Percentiles rank a stretch among this genome's conserved stretches.
Evolutionary conservation across 2,797 vertebrate genomes (phyloP).

Genomic region (Bryconaethiops microstoma): DNA sequence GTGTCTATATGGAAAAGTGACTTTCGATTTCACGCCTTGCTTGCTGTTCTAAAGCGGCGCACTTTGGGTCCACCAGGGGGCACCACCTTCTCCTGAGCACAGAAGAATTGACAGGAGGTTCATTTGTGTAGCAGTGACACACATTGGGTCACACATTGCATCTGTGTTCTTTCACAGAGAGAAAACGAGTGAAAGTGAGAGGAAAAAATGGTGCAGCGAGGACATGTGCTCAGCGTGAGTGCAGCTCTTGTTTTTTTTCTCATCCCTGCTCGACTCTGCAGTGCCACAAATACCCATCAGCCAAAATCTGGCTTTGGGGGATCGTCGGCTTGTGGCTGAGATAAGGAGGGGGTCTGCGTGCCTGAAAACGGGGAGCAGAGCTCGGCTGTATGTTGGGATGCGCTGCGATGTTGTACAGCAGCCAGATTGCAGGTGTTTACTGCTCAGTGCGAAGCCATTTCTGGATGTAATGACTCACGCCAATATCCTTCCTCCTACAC

Average conservation of each 20-base stretch:
- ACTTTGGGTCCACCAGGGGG: neutral
- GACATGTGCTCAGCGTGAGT: conserved; percentile 30
- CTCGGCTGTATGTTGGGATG: conserved; percentile 14
- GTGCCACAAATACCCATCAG: conserved; percentile 49
- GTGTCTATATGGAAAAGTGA: no score
- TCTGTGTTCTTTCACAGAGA: conserved; percentile 45
- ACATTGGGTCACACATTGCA: conserved; percentile 19
- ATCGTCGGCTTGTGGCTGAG: conserved; percentile 16
- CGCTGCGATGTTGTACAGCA: neutral
- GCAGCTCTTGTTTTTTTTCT: conserved; percentile 27
- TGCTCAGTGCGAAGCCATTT: conserved; percentile 48
- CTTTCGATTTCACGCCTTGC: no score
- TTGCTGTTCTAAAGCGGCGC: no score
- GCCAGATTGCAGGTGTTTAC: conserved; percentile 50
- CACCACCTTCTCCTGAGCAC: neutral
- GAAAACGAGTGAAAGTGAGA: conserved; percentile 42
- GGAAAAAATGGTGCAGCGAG: conserved; percentile 36
- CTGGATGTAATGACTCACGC: conserved; percentile 52
- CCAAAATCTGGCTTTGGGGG: conserved; percentile 31
- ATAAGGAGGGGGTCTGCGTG: conserved; percentile 31
- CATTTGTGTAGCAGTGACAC: neutral
- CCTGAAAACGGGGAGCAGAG: conserved; percentile 39
- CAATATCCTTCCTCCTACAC: conserved; percentile 43
- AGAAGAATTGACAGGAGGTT: conserved; percentile 12
- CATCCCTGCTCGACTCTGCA: neutral